Evolutionary conservation across 2,888 invertebrate genomes (phyloP).

Genomic region (Sympetrum striolatum): DNA sequence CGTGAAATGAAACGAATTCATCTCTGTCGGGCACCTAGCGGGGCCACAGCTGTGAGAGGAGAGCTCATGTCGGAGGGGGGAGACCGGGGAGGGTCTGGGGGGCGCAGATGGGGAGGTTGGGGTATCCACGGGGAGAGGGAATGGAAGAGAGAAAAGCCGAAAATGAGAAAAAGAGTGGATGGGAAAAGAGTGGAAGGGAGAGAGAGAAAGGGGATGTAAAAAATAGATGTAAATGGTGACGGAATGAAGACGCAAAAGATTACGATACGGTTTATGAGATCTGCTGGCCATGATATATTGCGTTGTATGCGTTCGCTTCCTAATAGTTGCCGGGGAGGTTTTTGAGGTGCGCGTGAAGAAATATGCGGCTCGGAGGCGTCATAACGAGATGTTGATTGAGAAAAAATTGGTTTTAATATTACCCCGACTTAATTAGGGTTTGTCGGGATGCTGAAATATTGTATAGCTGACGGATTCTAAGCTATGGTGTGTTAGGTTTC

Average conservation of each 20-base stretch:
- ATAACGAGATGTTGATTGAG: too few relatives aligned
- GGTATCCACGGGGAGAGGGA: constrained; percentile 55
- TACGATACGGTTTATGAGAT: too few relatives aligned
- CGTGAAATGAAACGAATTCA: constrained; percentile 64
- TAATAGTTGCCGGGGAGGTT: not conserved
- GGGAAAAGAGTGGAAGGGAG: constrained; percentile 48
- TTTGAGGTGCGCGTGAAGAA: too few relatives aligned
- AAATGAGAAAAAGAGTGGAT: constrained; percentile 48
- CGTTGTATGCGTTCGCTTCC: not conserved
- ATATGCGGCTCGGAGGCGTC: too few relatives aligned
- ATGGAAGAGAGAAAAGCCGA: constrained; percentile 53
- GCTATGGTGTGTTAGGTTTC: too few relatives aligned
- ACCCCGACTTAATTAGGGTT: too few relatives aligned
- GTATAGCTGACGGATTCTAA: too few relatives aligned
- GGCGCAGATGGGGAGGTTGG: constrained; percentile 51
- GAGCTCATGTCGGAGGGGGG: constrained; percentile 14
- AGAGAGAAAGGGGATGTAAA: constrained; percentile 50
- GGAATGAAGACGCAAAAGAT: not conserved
- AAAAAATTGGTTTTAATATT: too few relatives aligned
- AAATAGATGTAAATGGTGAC: not conserved
- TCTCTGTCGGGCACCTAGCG: constrained; percentile 58
- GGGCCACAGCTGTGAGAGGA: constrained; percentile 44
- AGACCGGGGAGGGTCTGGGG: constrained; percentile 53
- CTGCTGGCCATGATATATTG: too few relatives aligned
- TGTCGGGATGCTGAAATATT: too few relatives aligned